phyloP scores from a whole-genome alignment of 1,140 invertebrate genomes.

The Oryctes rhinoceros region DNA sequence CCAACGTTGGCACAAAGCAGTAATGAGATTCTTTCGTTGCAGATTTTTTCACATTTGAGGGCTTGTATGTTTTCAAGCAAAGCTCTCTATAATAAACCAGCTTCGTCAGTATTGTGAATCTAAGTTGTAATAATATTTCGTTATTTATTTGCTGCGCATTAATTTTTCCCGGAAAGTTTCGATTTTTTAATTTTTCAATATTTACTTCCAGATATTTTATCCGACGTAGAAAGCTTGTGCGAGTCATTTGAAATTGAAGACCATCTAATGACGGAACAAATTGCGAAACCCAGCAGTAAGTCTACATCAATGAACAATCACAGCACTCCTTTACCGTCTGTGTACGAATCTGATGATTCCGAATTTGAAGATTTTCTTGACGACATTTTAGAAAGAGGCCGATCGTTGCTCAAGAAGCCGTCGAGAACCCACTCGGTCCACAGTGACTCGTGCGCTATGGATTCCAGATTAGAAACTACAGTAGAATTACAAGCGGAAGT shows the following conservation, averaged over 20 bases:
- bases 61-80: no score
- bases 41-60: no score
- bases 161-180: no score
- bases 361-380: constrained; percentile 76
- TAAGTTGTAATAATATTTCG: no score
- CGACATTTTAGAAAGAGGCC: constrained; percentile 67
- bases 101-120: no score
- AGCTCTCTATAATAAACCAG: no score
- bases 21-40: no score
- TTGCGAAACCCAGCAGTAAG: constrained; percentile 33
- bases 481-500: constrained; percentile 78
- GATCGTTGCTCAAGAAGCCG: constrained; percentile 48
- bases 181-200: no score
- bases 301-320: constrained; percentile 47
- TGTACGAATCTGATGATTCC: constrained; percentile 77
- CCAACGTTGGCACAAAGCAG: no score
- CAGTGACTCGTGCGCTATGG: constrained; percentile 74
- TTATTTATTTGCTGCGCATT: no score
- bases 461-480: constrained; percentile 79
- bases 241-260: constrained; percentile 47
- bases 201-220: constrained; percentile 45
- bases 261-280: constrained; percentile 39
- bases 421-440: constrained; percentile 44
- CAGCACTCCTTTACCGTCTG: constrained; percentile 66
- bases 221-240: constrained; percentile 49